Percentiles rank a stretch among this genome's conserved stretches.
These are phyloP conservation scores for Antheraea mylitta DNA, from an alignment of 1,140 invertebrate species.

Conservation along the genomic window DNA sequence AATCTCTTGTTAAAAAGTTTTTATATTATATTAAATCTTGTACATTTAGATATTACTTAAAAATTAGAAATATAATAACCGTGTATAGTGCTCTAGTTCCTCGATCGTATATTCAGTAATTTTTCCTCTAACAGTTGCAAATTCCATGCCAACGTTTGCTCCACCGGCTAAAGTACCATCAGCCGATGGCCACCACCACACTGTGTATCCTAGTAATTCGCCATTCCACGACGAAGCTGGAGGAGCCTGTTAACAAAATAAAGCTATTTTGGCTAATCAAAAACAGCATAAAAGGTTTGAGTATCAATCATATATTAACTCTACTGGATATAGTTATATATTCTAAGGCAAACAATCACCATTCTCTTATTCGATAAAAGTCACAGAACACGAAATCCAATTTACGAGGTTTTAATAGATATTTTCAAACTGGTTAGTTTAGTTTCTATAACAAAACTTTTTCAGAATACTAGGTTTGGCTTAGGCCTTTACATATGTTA, in stretches of 20 bases:
- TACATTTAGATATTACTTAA: too few relatives aligned
- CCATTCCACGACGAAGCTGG: slow-evolving; percentile 89
- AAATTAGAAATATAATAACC: slow-evolving; percentile 33
- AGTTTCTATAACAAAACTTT: too few relatives aligned
- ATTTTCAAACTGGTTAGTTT: too few relatives aligned
- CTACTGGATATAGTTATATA: too few relatives aligned
- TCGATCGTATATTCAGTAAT: slow-evolving; percentile 67
- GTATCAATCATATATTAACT: background rate
- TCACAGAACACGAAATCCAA: too few relatives aligned
- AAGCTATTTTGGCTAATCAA: background rate
- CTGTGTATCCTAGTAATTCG: slow-evolving; percentile 89
- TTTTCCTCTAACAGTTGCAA: slow-evolving; percentile 64
- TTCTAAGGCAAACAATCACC: too few relatives aligned
- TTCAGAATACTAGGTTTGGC: too few relatives aligned
- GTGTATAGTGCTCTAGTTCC: slow-evolving; percentile 66
- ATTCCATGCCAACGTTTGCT: slow-evolving; percentile 65
- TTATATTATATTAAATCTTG: too few relatives aligned
- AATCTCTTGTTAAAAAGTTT: too few relatives aligned
- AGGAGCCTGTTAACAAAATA: slow-evolving; percentile 77
- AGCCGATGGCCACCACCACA: slow-evolving; percentile 75
- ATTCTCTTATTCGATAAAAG: too few relatives aligned
- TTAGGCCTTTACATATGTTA: too few relatives aligned
- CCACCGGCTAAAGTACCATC: slow-evolving; percentile 56
- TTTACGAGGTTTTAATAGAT: too few relatives aligned
- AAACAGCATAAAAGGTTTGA: background rate